These are phyloP conservation scores for Syrista parreyssii DNA, from an alignment of 2,888 invertebrate species.

Conservation along the genomic window DNA sequence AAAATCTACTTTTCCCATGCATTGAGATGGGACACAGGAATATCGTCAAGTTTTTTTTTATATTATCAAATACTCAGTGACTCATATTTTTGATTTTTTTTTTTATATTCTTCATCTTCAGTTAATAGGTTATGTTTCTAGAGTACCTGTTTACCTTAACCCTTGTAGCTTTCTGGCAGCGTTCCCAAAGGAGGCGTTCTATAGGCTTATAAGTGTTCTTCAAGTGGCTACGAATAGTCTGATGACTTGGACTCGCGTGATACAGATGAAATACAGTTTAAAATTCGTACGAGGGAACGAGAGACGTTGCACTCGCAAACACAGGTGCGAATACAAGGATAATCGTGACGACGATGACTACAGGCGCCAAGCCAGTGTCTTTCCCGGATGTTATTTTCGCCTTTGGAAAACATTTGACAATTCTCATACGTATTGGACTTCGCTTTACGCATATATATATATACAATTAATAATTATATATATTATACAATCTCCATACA, in stretches of 20 bases:
- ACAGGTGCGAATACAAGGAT: background rate
- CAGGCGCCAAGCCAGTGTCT: background rate
- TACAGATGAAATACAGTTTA: background rate
- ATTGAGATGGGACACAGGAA: slow-evolving; percentile 42
- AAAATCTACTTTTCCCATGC: slow-evolving; percentile 44
- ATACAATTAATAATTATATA: background rate
- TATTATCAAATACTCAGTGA: background rate
- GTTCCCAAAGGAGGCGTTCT: background rate
- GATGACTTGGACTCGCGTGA: background rate
- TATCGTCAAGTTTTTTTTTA: background rate
- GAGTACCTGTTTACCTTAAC: background rate
- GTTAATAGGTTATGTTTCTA: background rate
- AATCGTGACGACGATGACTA: background rate
- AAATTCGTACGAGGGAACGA: background rate
- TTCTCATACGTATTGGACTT: background rate
- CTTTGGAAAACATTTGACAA: background rate
- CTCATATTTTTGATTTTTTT: background rate
- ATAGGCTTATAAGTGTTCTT: background rate
- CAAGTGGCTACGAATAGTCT: background rate
- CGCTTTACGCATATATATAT: background rate
- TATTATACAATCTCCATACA: background rate
- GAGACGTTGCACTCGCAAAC: background rate
- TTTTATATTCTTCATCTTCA: background rate
- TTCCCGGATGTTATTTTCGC: background rate
- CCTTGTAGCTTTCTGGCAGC: background rate